A percentile compares a stretch with the other conserved stretches of the same genome.
phyloP scores from a whole-genome alignment of 2,888 invertebrate species.

The Dendrolimus houi region DNA sequence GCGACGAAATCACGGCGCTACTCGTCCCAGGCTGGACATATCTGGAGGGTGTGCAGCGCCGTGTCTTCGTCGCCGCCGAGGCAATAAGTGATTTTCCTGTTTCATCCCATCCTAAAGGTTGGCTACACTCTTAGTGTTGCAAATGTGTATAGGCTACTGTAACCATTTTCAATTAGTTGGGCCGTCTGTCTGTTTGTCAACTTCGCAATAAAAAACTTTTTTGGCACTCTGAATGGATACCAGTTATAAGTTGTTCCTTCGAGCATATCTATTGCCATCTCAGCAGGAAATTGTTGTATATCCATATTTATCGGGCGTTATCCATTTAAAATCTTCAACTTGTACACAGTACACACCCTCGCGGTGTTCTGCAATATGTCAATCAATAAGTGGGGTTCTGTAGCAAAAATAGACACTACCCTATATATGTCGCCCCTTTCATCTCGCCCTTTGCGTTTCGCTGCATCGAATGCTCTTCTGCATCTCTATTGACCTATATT shows the following conservation, averaged over 20 bases:
- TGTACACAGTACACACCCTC: neutral
- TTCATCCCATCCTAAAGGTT: neutral
- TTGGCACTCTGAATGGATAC: too few relatives aligned
- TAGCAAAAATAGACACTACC: constrained; percentile 13
- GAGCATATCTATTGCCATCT: too few relatives aligned
- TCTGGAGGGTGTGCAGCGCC: too few relatives aligned
- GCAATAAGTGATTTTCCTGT: too few relatives aligned
- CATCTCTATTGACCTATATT: constrained; percentile 59
- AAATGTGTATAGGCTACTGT: neutral
- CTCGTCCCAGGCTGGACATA: too few relatives aligned
- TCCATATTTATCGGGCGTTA: neutral
- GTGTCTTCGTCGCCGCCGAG: too few relatives aligned
- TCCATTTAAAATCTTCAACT: neutral
- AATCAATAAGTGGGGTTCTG: neutral
- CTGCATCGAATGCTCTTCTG: constrained; percentile 43
- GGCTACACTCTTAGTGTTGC: too few relatives aligned
- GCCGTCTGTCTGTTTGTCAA: neutral
- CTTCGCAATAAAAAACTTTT: neutral
- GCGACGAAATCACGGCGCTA: too few relatives aligned
- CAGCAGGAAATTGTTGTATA: too few relatives aligned
- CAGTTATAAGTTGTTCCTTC: too few relatives aligned
- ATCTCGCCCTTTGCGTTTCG: constrained; percentile 47
- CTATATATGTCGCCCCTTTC: constrained; percentile 36
- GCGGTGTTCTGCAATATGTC: neutral
- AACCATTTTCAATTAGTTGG: neutral